Base-by-base conservation (phyloP, 2,888 invertebrate species). In the Cyaniris semiargus region DNA sequence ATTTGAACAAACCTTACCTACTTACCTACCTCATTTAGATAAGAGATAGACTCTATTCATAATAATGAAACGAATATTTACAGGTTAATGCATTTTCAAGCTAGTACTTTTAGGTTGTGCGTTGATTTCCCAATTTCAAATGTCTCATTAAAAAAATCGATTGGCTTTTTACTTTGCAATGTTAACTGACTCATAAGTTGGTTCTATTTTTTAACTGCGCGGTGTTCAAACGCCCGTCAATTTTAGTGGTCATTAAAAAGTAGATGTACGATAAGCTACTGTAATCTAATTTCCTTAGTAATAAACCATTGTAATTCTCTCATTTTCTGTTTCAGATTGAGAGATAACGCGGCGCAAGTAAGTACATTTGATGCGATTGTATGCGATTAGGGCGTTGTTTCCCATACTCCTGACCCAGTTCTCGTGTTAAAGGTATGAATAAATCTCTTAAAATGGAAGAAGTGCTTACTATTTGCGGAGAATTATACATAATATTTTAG, bases 281-380 rank as follows among this genome's bases (percentile, higher is more conserved):
- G 3, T 23, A 13, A 27, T 23, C 23, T 13, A 60, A 60, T 23
- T 21, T 48, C 23, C 27, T 53, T 23, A n/a, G 5, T 48, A 88
- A 88, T 87, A 85, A 84, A 82, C 87, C 81, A 89, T 90, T 91
- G 89, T 90, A 85, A 89, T 80, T 81, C 83, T 83, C 78, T 84
- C 81, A 74, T 88, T 88, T 87, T 90, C 86, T 89, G 84, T 90
- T 90, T 81, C 90, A 90, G 91, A 91, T 92, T 81, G 77, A 82
- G 81, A 83, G 88, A 88, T 81, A 81, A 79, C 77, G 80, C 85
- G 88, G 84, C 85, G 87, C 86, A 80, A 81, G 86, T 83, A 82
- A 83, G 84, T 82, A 80, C 78, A 75, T 78, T 48, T 44, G 13
- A 72, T 44, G 44, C n/a, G 38, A n/a, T 71, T 71, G 23, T 27